phyloP scores from a whole-genome alignment of 2,113 vertebrate species.

The Pantherophis guttatus region DNA sequence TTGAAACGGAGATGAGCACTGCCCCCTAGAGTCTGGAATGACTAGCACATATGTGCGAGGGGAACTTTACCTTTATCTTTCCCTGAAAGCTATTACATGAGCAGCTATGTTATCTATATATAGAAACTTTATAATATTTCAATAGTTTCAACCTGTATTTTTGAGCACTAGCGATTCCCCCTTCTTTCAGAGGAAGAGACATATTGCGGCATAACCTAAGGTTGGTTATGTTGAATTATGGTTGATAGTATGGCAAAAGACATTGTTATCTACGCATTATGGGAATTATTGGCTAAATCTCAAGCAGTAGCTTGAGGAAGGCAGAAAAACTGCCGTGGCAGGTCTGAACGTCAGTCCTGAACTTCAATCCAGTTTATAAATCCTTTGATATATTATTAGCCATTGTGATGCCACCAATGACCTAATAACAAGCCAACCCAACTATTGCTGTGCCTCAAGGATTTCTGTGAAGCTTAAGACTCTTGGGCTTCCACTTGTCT shows the following conservation, averaged over 20 bases:
- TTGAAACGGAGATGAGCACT: too few species aligned
- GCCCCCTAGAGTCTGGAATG: too few species aligned
- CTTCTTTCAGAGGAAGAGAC: neutral
- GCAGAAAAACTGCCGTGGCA: neutral
- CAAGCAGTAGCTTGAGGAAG: neutral
- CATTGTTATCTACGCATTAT: neutral
- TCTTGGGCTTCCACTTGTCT: neutral
- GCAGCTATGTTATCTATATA: neutral
- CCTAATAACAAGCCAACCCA: constrained; percentile 1
- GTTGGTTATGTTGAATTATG: neutral
- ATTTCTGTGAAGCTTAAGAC: neutral
- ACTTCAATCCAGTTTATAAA: neutral
- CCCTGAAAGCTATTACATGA: neutral
- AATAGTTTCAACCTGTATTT: neutral
- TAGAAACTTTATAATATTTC: neutral
- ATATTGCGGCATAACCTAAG: neutral
- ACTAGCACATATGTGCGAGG: too few species aligned
- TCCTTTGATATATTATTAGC: neutral
- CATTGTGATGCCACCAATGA: neutral
- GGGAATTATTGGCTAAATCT: neutral
- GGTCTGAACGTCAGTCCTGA: neutral
- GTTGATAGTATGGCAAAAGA: neutral
- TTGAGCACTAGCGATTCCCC: neutral
- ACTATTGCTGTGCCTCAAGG: neutral
- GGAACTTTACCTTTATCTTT: too few species aligned